Evolutionary conservation across 1,140 invertebrate species (phyloP).

Genomic region (Teleopsis dalmanni): DNA sequence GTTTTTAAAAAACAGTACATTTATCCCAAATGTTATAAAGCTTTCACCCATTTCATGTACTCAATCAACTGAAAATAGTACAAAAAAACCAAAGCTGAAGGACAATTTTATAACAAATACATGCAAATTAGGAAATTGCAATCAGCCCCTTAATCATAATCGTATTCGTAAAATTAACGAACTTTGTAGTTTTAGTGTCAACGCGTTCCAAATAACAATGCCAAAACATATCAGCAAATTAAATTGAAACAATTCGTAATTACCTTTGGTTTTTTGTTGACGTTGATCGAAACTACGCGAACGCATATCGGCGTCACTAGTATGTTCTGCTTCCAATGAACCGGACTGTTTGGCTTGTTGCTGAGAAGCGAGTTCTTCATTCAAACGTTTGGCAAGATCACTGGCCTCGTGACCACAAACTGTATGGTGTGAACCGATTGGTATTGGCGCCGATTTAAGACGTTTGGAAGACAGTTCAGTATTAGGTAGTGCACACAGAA

Average conservation of each 20-base stretch:
- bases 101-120: not conserved
- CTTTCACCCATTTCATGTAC: too few species aligned
- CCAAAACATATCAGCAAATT: too few species aligned
- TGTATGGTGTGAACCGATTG: slow-evolving; percentile 61
- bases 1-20: too few species aligned
- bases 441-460: slow-evolving; percentile 55
- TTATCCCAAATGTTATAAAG: too few species aligned
- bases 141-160: too few species aligned
- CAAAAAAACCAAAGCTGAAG: too few species aligned
- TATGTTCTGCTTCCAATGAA: slow-evolving; percentile 41
- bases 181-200: too few species aligned
- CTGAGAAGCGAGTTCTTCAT: slow-evolving; percentile 59
- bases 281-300: slow-evolving; percentile 60
- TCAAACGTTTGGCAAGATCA: slow-evolving; percentile 62
- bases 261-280: slow-evolving; percentile 52
- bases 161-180: too few species aligned
- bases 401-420: slow-evolving; percentile 71
- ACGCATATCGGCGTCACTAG: slow-evolving; percentile 47
- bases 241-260: slow-evolving; percentile 14
- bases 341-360: slow-evolving; percentile 45
- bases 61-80: too few species aligned
- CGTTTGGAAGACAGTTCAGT: slow-evolving; percentile 5
- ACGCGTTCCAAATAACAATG: too few species aligned
- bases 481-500: slow-evolving; percentile 3
- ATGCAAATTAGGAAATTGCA: not conserved